phyloP scores from a whole-genome alignment of 2,888 invertebrate genomes.

The Eupithecia exiguata region DNA sequence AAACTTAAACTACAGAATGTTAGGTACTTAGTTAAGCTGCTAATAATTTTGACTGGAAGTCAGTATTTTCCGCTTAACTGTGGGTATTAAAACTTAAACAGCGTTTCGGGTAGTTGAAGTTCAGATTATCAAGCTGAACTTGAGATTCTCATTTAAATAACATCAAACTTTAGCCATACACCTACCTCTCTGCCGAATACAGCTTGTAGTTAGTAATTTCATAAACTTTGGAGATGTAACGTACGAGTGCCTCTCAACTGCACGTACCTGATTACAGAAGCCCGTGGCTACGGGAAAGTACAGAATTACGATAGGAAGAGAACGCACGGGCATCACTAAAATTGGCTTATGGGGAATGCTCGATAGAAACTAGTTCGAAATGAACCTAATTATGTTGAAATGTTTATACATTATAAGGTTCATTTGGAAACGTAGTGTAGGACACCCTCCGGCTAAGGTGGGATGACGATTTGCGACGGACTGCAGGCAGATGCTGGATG shows the following conservation, averaged over 20 bases:
- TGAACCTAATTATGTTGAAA: too few relatives aligned
- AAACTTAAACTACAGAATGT: conserved; percentile 4
- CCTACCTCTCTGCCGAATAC: conserved; percentile 5
- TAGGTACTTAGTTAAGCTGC: not conserved
- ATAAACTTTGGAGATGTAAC: conserved; percentile 12
- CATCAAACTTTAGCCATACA: conserved; percentile 28
- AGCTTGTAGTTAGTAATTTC: conserved; percentile 11
- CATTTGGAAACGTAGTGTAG: too few relatives aligned
- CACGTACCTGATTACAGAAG: not conserved
- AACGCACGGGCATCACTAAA: not conserved
- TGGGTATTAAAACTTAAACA: conserved; percentile 20
- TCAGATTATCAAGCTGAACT: conserved; percentile 26
- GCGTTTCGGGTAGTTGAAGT: conserved; percentile 25
- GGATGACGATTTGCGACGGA: too few relatives aligned
- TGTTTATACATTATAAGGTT: too few relatives aligned
- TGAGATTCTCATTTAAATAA: conserved; percentile 29
- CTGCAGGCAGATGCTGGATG: too few relatives aligned
- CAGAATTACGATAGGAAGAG: not conserved
- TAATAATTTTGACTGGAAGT: conserved; percentile 9
- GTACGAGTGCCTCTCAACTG: conserved; percentile 1
- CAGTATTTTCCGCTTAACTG: conserved; percentile 19
- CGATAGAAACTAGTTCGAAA: not conserved
- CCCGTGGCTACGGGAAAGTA: not conserved
- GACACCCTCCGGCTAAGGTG: too few relatives aligned
- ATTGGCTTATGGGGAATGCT: not conserved